Base-by-base conservation (phyloP, 1,140 invertebrate species). In the Drosophila athabasca region DNA sequence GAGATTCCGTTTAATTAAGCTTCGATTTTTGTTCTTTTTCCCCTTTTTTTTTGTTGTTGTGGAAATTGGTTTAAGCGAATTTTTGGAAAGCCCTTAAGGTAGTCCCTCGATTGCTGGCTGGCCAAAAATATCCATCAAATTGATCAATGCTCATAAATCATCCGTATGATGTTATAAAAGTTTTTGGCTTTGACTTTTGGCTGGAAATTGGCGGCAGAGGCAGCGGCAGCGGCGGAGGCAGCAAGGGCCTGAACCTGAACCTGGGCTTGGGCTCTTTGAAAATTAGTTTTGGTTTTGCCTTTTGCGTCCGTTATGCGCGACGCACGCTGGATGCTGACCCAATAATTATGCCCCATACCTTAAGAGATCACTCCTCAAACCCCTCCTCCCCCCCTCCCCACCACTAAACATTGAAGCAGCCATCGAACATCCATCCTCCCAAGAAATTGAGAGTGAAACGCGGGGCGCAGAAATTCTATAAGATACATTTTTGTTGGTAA, bases 101-200 rank as follows among this genome's bases (percentile, higher is more conserved):
- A 66, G 61, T 51, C 53, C 31, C 49, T 49, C 68, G 49, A 74
- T 68, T 59, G 52, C 49, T 76, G 61, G 24, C 24, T 83, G 77
- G 78, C 82, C 70, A 87, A 83, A 88, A 88, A 79, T 84, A 88
- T 88, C 84, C 83, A 88, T 88, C 83, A 88, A 88, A 88, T 77
- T 88, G 79, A 88, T 88, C 83, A 88, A 88, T 79, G 76, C 84
- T 79, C 81, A 88, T 88, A 88, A 88, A 88, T 88, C 83, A 88
- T 79, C 76, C 79, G 83, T 52, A 65, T 48, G 55, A 59, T 53
- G 41, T 65, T 62, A 62, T 65, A 75, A 64, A 61, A 50, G 64
- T 79, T 54, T 50, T 62, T 50, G 55, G 31, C 35, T 64, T 55
- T 55, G 64, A 50, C 74, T 78, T 82, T 87, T 39, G 35, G 79